Evolutionary conservation across 2,888 invertebrate genomes (phyloP), one percentile per base, ranked within the genome.

Genomic region (Actias luna): DNA sequence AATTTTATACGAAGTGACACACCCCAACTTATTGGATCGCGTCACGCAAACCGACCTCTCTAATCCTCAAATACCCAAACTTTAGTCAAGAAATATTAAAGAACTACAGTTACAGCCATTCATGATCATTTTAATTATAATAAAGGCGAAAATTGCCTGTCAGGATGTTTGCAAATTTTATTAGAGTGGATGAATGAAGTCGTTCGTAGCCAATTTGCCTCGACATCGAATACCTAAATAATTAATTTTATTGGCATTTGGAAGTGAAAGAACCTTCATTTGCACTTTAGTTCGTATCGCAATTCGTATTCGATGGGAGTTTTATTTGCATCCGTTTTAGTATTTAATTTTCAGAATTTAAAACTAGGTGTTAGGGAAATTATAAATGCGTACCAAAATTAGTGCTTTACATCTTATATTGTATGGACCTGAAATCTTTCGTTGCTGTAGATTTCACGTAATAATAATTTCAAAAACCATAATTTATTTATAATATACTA

Each of bases 181-280:
- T 74, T 65, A 67, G 69, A 69, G 62, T 68, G 69, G 65, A 69
- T 77, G 73, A 76, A 76, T 70, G 63, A 67, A 62, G 65, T 64
- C 66, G 64, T 65, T 75, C 74, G 69, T 67, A 70, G 70, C 67
- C 76, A 74, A 78, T 77, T 74, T 70, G 67, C 69, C 66, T 65
- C 70, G 67, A 69, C 69, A 67, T 74, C 70, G 78, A 76, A 78
- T 71, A 74, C 71, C 71, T 76, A 79, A 77, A 80, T 79, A 80
- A 80, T 80, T 79, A 78, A 80, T 78, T 79, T 76, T 65, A 77
- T 77, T 78, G 75, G 66, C 65, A 69, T 72, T 73, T 69, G 70
- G 76, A 79, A 75, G 73, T 76, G 74, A 78, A 80, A 75, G 75
- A 77, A 74, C 72, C 67, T 67, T 74, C 74, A 79, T 80, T 80